A percentile compares a stretch with the other conserved stretches of the same genome.
These are phyloP conservation scores for Istiophorus platypterus DNA, from an alignment of 2,113 vertebrate species.

Conservation along the genomic window DNA sequence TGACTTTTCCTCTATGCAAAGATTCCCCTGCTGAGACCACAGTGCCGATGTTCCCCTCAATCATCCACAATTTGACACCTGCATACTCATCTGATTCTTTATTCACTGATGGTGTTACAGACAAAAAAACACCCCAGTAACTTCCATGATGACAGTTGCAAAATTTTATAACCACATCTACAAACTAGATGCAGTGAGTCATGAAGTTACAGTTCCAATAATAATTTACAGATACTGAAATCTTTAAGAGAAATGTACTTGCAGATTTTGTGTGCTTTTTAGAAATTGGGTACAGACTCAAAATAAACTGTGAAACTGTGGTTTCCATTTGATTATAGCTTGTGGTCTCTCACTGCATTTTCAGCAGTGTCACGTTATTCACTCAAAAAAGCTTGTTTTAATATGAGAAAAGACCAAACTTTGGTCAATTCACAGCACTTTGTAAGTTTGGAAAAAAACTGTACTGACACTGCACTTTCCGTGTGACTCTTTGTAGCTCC, in stretches of 20 bases:
- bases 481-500: not conserved
- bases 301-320: not conserved
- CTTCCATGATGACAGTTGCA: constrained; percentile 50
- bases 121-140: constrained; percentile 50
- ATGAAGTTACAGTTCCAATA: not conserved
- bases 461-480: not conserved
- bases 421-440: not conserved
- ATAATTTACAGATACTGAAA: constrained; percentile 1
- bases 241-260: constrained; percentile 19
- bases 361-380: not conserved
- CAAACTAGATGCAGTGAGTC: constrained; percentile 25
- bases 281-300: not conserved
- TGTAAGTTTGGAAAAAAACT: not conserved
- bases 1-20: not conserved
- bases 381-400: not conserved
- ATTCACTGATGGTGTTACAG: constrained; percentile 68
- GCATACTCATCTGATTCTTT: constrained; percentile 43
- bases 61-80: constrained; percentile 6
- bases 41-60: constrained; percentile 27
- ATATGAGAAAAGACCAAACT: not conserved
- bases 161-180: not conserved
- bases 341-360: no score
- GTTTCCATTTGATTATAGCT: not conserved
- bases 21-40: constrained; percentile 12
- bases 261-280: not conserved